Percentiles rank a stretch among this genome's conserved stretches.
Evolutionary conservation across 2,113 vertebrate genomes (phyloP).

Genomic region (Paraplagusia blochii): DNA sequence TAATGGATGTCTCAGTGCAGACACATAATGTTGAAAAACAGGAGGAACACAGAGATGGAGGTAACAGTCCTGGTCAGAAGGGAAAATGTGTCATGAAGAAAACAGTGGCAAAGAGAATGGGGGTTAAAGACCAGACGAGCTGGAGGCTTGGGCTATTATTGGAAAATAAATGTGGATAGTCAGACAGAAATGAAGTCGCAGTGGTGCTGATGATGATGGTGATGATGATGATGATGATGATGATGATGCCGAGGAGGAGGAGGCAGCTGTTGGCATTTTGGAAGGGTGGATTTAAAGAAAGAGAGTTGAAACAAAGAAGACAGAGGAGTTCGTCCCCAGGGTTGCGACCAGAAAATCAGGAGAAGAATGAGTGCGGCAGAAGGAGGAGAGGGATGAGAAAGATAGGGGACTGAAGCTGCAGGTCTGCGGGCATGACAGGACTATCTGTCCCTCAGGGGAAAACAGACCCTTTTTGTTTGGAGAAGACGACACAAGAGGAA

Average conservation of each 20-base stretch:
- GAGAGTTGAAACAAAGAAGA: conserved; percentile 31
- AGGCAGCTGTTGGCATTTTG: conserved; percentile 33
- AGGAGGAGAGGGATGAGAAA: conserved; percentile 34
- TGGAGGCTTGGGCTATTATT: conserved; percentile 46
- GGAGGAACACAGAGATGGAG: conserved; percentile 9
- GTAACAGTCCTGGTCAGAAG: conserved; percentile 10
- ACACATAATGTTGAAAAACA: conserved; percentile 4
- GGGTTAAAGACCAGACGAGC: conserved; percentile 40
- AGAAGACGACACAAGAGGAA: conserved; percentile 64
- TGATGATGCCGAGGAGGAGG: conserved; percentile 20
- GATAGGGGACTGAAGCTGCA: conserved; percentile 42
- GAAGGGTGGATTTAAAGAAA: conserved; percentile 9
- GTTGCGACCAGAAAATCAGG: conserved; percentile 38
- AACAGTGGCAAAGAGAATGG: conserved; percentile 27
- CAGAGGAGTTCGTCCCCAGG: conserved; percentile 42
- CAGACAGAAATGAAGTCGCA: conserved; percentile 26
- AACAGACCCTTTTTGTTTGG: conserved; percentile 61
- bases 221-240: conserved; percentile 14
- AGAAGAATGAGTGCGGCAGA: conserved; percentile 9
- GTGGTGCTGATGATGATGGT: conserved; percentile 29
- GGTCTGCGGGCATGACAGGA: conserved; percentile 72
- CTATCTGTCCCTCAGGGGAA: conserved; percentile 64
- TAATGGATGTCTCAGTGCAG: conserved; percentile 7
- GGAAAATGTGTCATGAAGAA: conserved; percentile 23
- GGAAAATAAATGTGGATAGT: conserved; percentile 24